phyloP scores from a whole-genome alignment of 30 jellyfish, hydroid and myxozoan genomes.

The Aurelia coerulea region DNA sequence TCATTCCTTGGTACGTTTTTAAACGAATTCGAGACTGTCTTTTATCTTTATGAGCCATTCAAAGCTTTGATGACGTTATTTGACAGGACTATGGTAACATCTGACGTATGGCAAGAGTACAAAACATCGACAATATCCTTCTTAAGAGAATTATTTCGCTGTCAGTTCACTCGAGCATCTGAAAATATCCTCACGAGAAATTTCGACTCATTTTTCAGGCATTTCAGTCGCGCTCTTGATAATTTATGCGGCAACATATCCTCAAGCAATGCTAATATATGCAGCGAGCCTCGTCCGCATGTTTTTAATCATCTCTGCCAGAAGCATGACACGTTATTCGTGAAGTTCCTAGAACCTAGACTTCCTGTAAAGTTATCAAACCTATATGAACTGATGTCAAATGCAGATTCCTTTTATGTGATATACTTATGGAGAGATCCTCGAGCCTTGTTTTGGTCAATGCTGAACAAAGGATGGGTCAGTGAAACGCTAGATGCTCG shows the following conservation, averaged over 20 bases:
- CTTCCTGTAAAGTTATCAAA: neutral
- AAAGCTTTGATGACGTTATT: conserved; percentile 22
- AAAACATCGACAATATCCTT: neutral
- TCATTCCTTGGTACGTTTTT: conserved; percentile 65
- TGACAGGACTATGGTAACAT: neutral
- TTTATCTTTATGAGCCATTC: conserved; percentile 75
- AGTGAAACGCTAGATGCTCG: neutral
- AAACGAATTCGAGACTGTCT: conserved; percentile 14
- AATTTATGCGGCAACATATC: conserved; percentile 9
- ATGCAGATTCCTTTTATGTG: neutral
- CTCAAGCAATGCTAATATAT: neutral
- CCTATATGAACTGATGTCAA: neutral
- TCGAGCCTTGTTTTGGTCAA: conserved; percentile 79
- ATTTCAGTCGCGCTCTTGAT: neutral
- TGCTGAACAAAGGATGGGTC: conserved; percentile 77
- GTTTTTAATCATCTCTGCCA: conserved; percentile 18
- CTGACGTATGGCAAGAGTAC: neutral
- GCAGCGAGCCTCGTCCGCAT: conserved; percentile 10
- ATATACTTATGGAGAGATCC: conserved; percentile 72
- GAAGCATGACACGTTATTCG: neutral
- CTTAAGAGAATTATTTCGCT: conserved; percentile 3
- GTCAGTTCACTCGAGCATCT: neutral
- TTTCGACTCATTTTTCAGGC: conserved; percentile 2
- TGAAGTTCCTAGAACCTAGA: conserved; percentile 35
- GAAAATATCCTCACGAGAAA: neutral